phyloP scores from a whole-genome alignment of 2,797 vertebrate species.

The Chelon labrosus region DNA sequence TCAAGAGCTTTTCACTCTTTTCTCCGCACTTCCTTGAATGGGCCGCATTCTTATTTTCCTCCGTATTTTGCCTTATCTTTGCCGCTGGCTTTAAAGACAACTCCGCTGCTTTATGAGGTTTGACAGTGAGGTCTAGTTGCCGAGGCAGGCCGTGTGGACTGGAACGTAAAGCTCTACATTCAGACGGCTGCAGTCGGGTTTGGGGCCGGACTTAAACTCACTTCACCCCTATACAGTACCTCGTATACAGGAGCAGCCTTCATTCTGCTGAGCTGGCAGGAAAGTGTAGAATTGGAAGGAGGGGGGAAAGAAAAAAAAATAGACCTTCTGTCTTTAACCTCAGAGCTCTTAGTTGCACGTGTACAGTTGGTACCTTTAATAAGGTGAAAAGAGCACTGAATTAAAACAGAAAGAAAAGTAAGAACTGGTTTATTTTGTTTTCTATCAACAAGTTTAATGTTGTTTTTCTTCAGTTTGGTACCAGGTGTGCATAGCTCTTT shows the following conservation, averaged over 20 bases:
- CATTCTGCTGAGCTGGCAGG: slow-evolving; percentile 89
- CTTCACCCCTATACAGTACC: slow-evolving; percentile 70
- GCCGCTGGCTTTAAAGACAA: slow-evolving; percentile 61
- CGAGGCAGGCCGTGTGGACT: slow-evolving; percentile 57
- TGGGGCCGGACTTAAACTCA: slow-evolving; percentile 68
- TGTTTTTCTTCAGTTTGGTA: slow-evolving; percentile 25
- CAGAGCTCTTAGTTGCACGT: slow-evolving; percentile 53
- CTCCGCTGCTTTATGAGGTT: slow-evolving; percentile 77
- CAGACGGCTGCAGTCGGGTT: slow-evolving; percentile 61
- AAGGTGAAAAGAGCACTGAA: slow-evolving; percentile 18
- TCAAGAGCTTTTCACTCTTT: slow-evolving; percentile 55
- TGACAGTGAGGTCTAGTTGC: slow-evolving; percentile 77
- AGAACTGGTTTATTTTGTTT: slow-evolving; percentile 37
- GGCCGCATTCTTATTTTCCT: slow-evolving; percentile 58
- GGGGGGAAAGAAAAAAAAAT: slow-evolving; percentile 56
- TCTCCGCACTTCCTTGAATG: slow-evolving; percentile 56
- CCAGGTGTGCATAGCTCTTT: slow-evolving; percentile 45
- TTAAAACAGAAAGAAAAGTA: slow-evolving; percentile 46
- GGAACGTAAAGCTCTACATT: slow-evolving; percentile 78
- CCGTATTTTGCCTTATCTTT: slow-evolving; percentile 71
- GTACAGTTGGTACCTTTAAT: slow-evolving; percentile 41
- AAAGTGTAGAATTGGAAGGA: slow-evolving; percentile 73
- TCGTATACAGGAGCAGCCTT: slow-evolving; percentile 79
- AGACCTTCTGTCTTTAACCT: slow-evolving; percentile 44
- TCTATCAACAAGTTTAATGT: slow-evolving; percentile 1